A percentile compares a stretch with the other conserved stretches of the same genome.
These are phyloP conservation scores for Zaprionus capensis DNA, from an alignment of 1,140 invertebrate species.

Conservation along the genomic window DNA sequence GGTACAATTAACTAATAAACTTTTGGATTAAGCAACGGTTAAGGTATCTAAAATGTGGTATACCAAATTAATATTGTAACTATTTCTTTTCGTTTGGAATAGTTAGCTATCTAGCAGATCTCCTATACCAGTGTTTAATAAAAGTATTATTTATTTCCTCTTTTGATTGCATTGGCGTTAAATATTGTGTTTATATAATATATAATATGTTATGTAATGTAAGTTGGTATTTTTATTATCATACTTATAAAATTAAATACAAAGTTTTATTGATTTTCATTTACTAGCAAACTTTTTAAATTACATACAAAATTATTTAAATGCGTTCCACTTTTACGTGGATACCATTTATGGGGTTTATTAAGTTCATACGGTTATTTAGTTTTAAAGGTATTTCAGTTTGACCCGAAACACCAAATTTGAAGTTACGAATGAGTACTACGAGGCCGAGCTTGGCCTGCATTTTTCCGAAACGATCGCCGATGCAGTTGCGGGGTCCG, in stretches of 20 bases:
- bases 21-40: too few species aligned
- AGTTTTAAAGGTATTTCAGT: slow-evolving; percentile 57
- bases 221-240: not conserved
- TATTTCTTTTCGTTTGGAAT: too few species aligned
- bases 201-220: too few species aligned
- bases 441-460: slow-evolving; percentile 85
- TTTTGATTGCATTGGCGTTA: too few species aligned
- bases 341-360: slow-evolving; percentile 45
- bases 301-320: not conserved
- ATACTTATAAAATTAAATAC: not conserved
- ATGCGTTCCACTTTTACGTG: slow-evolving; percentile 8
- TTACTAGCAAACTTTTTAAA: not conserved
- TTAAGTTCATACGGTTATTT: not conserved
- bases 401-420: slow-evolving; percentile 52
- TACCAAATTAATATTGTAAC: too few species aligned
- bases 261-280: not conserved
- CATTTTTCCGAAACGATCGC: slow-evolving; percentile 85
- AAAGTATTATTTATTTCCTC: too few species aligned
- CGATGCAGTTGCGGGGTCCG: slow-evolving; percentile 89
- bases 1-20: too few species aligned
- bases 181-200: too few species aligned
- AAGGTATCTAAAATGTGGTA: too few species aligned
- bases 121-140: too few species aligned
- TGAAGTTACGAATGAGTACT: slow-evolving; percentile 84
- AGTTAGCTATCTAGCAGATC: too few species aligned